Percentiles rank a stretch among this genome's conserved stretches.
These are phyloP conservation scores for Notothenia coriiceps DNA, from an alignment of 2,113 vertebrate species.

Conservation along the genomic window DNA sequence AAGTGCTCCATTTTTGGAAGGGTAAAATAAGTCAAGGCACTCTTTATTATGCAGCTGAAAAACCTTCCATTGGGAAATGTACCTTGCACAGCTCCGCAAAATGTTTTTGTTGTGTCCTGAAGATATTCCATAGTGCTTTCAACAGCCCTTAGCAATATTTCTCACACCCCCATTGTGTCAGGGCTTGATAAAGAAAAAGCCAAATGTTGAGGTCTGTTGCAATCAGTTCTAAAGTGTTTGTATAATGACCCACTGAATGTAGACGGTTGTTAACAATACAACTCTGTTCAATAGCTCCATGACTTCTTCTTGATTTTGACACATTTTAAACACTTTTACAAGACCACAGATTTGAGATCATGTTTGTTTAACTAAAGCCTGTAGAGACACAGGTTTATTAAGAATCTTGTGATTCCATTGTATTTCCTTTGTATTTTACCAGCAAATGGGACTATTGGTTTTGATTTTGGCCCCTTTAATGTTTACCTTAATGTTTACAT, in stretches of 20 bases:
- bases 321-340: neutral
- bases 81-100: neutral
- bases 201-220: neutral
- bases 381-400: neutral
- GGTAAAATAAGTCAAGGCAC: conserved; percentile 14
- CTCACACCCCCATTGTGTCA: neutral
- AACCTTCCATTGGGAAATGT: conserved; percentile 19
- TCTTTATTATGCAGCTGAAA: conserved; percentile 25
- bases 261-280: neutral
- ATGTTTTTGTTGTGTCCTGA: conserved; percentile 1
- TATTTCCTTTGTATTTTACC: neutral
- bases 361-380: neutral
- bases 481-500: too few species aligned
- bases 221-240: neutral
- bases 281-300: too few species aligned
- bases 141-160: neutral
- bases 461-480: too few species aligned
- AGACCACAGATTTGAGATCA: neutral
- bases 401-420: neutral
- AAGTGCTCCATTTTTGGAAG: neutral
- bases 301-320: too few species aligned
- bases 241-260: neutral
- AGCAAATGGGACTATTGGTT: too few species aligned
- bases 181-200: neutral
- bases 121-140: conserved; percentile 1